Evolutionary conservation across 2,888 invertebrate species (phyloP), one percentile per base, ranked within the genome.

Genomic region (Drosophila fulvimacula): DNA sequence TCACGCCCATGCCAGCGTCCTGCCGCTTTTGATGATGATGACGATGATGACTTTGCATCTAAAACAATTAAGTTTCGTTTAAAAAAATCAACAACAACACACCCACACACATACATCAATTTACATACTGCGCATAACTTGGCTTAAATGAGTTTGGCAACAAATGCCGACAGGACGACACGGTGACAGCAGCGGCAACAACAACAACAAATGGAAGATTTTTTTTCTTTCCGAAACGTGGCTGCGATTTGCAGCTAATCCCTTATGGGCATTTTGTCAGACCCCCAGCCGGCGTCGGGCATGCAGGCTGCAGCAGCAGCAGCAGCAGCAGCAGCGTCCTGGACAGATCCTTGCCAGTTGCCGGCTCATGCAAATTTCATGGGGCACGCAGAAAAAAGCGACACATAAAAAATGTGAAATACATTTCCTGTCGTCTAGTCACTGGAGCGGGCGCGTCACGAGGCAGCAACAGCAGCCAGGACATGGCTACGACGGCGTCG

Each of bases 291-390:
- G 30, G 27, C 27, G 5, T 15, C 34, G 38, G 27, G 34, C 27
- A 41, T 44, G 67, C 55, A 57, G 60, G 27, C 32, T 48, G 19
- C 46, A 56, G 46, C 55, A 39, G 46, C 41, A 30, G 27, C 55
- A 39, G 46, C 41, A 30, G 27, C 27, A 30, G 19, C 41, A 56
- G 46, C 55, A 34, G 46, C 41, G 59, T 67, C 58, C 68, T 62
- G 67, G 53, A 21, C 59, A 46, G 73, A 67, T 78, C 70, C 78
- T 77, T 73, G 82, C 66, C 69, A 53, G 66, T 41, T 55, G 52
- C 46, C 46, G 46, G 51, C 80, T 89, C 92, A 92, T 92, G 92
- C 92, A 91, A 92, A 92, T 92, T 92, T 92, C 87, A 91, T 89
- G 81, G 76, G 77, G 71, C 69, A 73, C 63, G 76, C 79, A 73